phyloP scores from a whole-genome alignment of 1,140 invertebrate species.

The Drosophila bocki region DNA sequence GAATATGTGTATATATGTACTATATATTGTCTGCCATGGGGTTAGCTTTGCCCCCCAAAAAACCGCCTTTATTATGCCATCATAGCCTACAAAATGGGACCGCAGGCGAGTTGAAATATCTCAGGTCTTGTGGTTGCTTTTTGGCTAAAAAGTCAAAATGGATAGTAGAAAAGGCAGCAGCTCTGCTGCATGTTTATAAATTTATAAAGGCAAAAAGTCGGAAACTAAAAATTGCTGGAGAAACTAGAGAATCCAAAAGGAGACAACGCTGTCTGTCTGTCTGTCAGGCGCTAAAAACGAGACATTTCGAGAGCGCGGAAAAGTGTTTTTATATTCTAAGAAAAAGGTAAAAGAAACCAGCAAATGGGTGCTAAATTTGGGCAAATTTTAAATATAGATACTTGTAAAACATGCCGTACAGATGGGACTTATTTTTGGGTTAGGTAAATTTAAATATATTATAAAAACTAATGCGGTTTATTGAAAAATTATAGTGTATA shows the following conservation, averaged over 20 bases:
- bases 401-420: background rate
- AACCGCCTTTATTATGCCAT: conserved; percentile 2
- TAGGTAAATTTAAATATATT: too few relatives aligned
- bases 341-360: conserved; percentile 11
- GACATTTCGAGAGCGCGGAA: conserved; percentile 4
- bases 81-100: conserved; percentile 26
- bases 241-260: background rate
- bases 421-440: background rate
- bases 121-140: conserved; percentile 38
- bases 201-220: conserved; percentile 39
- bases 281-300: conserved; percentile 1
- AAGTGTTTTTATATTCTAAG: conserved; percentile 48
- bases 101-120: conserved; percentile 44
- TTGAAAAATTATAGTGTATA: too few relatives aligned
- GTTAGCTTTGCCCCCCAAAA: background rate
- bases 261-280: background rate
- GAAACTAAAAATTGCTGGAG: conserved; percentile 18
- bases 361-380: conserved; percentile 22
- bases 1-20: background rate
- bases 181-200: conserved; percentile 28
- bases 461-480: too few relatives aligned
- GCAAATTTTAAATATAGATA: conserved; percentile 34
- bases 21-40: background rate
- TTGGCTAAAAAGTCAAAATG: conserved; percentile 22
- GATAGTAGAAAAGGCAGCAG: conserved; percentile 21